A percentile compares a stretch with the other conserved stretches of the same genome.
Evolutionary conservation across 92 coral and sea anemone species (phyloP).

Genomic region (Paragorgia papillata): DNA sequence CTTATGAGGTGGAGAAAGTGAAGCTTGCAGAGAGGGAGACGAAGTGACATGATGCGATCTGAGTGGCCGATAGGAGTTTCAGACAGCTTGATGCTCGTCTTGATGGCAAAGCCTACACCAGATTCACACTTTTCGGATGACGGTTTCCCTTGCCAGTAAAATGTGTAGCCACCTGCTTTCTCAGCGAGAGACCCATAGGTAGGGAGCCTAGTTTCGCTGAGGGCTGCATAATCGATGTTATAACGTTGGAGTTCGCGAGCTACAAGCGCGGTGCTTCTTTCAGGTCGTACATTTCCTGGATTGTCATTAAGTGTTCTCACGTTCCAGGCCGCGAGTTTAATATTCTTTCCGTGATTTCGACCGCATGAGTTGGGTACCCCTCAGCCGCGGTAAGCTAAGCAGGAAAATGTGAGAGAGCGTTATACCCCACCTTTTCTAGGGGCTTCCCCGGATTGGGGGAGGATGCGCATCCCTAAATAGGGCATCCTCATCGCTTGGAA

Average conservation of each 20-base stretch:
- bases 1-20: conserved; percentile 27
- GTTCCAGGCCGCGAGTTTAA: conserved; percentile 22
- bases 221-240: conserved; percentile 12
- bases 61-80: conserved; percentile 43
- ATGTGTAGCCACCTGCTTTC: conserved; percentile 43
- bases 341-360: no score
- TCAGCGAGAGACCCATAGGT: conserved; percentile 1
- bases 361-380: no score
- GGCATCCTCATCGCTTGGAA: no score
- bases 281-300: conserved; percentile 24
- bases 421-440: no score
- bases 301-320: conserved; percentile 33
- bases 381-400: no score
- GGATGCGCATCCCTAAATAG: no score
- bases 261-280: conserved; percentile 25
- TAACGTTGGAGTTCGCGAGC: neutral
- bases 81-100: conserved; percentile 16
- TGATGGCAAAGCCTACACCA: conserved; percentile 48
- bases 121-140: conserved; percentile 25
- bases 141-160: conserved; percentile 36
- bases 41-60: conserved; percentile 49
- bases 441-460: no score
- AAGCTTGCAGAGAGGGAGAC: conserved; percentile 38
- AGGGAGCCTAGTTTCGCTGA: conserved; percentile 10
- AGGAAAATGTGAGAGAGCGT: no score